Evolutionary conservation across 2,888 invertebrate species (phyloP).

Genomic region (Sturmia bella): DNA sequence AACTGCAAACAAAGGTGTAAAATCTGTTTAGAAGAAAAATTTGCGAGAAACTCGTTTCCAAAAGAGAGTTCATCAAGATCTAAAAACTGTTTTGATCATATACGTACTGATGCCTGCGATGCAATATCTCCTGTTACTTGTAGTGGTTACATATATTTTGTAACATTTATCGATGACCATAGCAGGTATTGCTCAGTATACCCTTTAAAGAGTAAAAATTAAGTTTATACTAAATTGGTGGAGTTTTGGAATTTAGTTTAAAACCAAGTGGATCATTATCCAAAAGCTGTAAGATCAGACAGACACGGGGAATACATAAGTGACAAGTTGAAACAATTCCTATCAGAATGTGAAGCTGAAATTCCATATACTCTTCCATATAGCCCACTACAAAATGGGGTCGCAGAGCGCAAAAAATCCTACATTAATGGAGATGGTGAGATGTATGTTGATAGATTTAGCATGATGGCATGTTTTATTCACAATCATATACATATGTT

Average conservation of each 20-base stretch:
- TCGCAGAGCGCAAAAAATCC: constrained; percentile 34
- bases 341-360: constrained; percentile 26
- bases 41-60: no score
- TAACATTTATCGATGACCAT: background rate
- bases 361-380: constrained; percentile 36
- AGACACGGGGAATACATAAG: constrained; percentile 13
- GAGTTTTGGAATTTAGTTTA: constrained; percentile 32
- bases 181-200: background rate
- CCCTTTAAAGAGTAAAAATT: constrained; percentile 19
- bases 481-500: constrained; percentile 15
- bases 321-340: constrained; percentile 21
- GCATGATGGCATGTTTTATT: constrained; percentile 10
- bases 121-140: constrained; percentile 1
- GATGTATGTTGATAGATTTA: constrained; percentile 24
- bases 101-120: constrained; percentile 7
- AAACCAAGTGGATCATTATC: constrained; percentile 33
- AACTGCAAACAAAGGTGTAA: no score
- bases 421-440: constrained; percentile 2
- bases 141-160: constrained; percentile 3
- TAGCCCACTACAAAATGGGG: constrained; percentile 33
- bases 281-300: constrained; percentile 30
- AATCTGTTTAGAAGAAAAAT: background rate
- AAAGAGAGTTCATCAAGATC: background rate
- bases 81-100: constrained; percentile 5
- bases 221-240: constrained; percentile 25